Percentiles rank a stretch among this genome's conserved stretches.
phyloP scores from a whole-genome alignment of 2,888 invertebrate species.

The Drosophila atripex region DNA sequence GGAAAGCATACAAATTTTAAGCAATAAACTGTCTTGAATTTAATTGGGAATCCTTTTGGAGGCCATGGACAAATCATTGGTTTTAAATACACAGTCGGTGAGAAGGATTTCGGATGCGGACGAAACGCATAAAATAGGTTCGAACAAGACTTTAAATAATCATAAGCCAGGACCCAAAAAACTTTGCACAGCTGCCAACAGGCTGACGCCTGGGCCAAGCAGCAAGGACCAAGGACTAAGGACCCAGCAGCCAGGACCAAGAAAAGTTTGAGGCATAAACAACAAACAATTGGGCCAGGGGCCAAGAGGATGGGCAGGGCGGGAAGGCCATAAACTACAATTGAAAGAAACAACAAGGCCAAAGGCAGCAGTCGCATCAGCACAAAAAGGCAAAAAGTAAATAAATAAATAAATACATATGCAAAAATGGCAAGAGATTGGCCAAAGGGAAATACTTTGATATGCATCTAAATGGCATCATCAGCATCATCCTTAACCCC shows the following conservation, averaged over 20 bases:
- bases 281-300: slow-evolving; percentile 39
- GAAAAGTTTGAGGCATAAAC: slow-evolving; percentile 65
- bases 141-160: slow-evolving; percentile 45
- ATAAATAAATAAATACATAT: slow-evolving; percentile 67
- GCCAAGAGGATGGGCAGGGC: background rate
- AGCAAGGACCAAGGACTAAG: slow-evolving; percentile 48
- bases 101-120: slow-evolving; percentile 1
- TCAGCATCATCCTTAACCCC: slow-evolving; percentile 57
- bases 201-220: slow-evolving; percentile 50
- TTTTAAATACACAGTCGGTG: slow-evolving; percentile 7
- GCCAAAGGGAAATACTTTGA: slow-evolving; percentile 75
- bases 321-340: slow-evolving; percentile 68
- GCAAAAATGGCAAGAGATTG: slow-evolving; percentile 75
- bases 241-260: slow-evolving; percentile 54
- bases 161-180: slow-evolving; percentile 44
- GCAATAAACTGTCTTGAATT: slow-evolving; percentile 26
- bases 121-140: slow-evolving; percentile 27
- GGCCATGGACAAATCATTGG: no score
- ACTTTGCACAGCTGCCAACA: slow-evolving; percentile 67
- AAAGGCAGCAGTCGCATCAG: slow-evolving; percentile 10
- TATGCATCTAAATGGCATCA: slow-evolving; percentile 78
- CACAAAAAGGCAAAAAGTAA: slow-evolving; percentile 28
- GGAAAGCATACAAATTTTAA: slow-evolving; percentile 2
- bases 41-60: no score
- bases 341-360: slow-evolving; percentile 50